Evolutionary conservation across 2,888 invertebrate genomes (phyloP), one percentile per base, ranked within the genome.

Genomic region (Sminthurinus aureus): DNA sequence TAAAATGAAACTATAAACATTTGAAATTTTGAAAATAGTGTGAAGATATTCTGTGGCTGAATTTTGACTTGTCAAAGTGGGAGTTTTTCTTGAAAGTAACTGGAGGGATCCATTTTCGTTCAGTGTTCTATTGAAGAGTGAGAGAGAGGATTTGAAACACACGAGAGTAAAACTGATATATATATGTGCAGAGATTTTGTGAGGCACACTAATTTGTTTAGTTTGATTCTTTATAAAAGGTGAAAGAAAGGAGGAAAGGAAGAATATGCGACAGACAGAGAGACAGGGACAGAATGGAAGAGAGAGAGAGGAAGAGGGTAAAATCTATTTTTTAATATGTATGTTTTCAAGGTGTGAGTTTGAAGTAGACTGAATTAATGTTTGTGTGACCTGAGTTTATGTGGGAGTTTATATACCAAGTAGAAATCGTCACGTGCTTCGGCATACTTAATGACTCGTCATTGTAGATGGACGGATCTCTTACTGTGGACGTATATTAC

Each of bases 381-480:
- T 85, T 87, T 85, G 82, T 83, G 83, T 86, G 87, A 87, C 86
- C 86, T 87, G 87, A 84, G 85, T 83, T 69, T 81, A 84, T 79
- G 85, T 87, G 85, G 85, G 85, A 87, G 87, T 88, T 88, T 88
- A 88, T 88, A 88, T 88, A 88, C 85, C 86, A 82, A 84, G 84
- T 85, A 85, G 81, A 86, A 86, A 85, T 85, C 86, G 87, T 88
- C 88, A 88, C 88, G 87, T 87, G 87, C 86, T 86, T 84, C 81
- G 83, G 88, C 87, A 87, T 88, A 86, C 86, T 87, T 88, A 85
- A 87, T 87, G 84, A 84, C 84, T 83, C 78, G 69, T 79, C 83
- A 83, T 83, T 83, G 80, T 81, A 81, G 80, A 81, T 83, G 74
- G 73, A 73, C 71, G 71, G 58, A 15, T 38, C 67, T 69, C 82